A percentile compares a stretch with the other conserved stretches of the same genome.
These are phyloP conservation scores for Fopius arisanus DNA, from an alignment of 1,140 invertebrate species.

Conservation along the genomic window DNA sequence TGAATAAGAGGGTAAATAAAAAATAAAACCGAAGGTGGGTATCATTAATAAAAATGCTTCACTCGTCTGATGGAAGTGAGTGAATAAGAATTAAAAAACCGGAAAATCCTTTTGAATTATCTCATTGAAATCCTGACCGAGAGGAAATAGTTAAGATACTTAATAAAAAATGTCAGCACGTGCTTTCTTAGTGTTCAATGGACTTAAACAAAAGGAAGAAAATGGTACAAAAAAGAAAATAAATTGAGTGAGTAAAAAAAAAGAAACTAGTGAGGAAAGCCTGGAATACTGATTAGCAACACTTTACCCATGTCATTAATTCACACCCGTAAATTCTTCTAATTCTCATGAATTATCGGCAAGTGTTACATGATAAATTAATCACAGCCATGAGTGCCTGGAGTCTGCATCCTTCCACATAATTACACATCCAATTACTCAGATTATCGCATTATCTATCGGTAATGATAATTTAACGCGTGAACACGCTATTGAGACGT, in stretches of 20 bases:
- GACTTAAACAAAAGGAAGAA: conserved; percentile 63
- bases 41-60: no score
- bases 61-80: no score
- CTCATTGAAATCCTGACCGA: no score
- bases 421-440: no score
- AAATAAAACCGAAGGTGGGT: no score
- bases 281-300: neutral
- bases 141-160: neutral
- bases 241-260: conserved; percentile 13
- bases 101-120: no score
- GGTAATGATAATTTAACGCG: neutral
- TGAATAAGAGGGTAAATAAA: no score
- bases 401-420: no score
- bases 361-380: no score
- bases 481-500: neutral
- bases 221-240: conserved; percentile 42
- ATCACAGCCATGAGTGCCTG: no score
- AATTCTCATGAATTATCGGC: no score
- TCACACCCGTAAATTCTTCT: neutral
- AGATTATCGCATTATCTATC: neutral
- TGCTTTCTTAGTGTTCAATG: conserved; percentile 65
- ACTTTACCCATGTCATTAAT: neutral
- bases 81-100: no score
- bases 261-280: conserved; percentile 23
- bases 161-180: conserved; percentile 38